Percentiles rank a stretch among this genome's conserved stretches.
phyloP scores from a whole-genome alignment of 2,797 vertebrate species.

The Sebastes glaucus region DNA sequence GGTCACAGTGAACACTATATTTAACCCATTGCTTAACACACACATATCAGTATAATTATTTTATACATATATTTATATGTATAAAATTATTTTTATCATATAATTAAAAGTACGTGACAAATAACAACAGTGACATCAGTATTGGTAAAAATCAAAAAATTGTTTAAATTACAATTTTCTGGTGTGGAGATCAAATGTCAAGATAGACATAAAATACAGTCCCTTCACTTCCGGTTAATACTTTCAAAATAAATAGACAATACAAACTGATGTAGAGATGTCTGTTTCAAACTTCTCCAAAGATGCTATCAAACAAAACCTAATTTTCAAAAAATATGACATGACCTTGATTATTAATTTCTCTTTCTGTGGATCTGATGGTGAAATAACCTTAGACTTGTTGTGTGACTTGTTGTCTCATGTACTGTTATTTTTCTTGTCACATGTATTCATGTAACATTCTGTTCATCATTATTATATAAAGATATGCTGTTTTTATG shows the following conservation, averaged over 20 bases:
- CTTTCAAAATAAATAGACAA: not conserved
- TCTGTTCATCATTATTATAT: too few relatives aligned
- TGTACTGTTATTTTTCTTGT: too few relatives aligned
- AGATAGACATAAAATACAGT: not conserved
- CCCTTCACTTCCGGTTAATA: not conserved
- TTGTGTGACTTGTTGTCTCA: too few relatives aligned
- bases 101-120: too few relatives aligned
- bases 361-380: accelerated
- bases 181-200: not conserved
- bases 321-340: too few relatives aligned
- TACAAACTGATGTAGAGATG: not conserved
- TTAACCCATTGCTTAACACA: not conserved
- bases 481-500: too few relatives aligned
- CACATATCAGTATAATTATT: not conserved
- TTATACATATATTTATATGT: not conserved
- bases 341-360: too few relatives aligned
- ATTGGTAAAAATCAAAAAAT: not conserved
- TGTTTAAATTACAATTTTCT: not conserved
- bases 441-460: too few relatives aligned
- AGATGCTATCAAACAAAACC: not conserved
- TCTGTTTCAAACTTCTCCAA: not conserved
- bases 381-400: too few relatives aligned
- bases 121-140: too few relatives aligned
- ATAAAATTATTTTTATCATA: not conserved
- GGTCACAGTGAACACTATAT: not conserved